phyloP scores from a whole-genome alignment of 1,140 invertebrate species.

The Drepana arcuata region DNA sequence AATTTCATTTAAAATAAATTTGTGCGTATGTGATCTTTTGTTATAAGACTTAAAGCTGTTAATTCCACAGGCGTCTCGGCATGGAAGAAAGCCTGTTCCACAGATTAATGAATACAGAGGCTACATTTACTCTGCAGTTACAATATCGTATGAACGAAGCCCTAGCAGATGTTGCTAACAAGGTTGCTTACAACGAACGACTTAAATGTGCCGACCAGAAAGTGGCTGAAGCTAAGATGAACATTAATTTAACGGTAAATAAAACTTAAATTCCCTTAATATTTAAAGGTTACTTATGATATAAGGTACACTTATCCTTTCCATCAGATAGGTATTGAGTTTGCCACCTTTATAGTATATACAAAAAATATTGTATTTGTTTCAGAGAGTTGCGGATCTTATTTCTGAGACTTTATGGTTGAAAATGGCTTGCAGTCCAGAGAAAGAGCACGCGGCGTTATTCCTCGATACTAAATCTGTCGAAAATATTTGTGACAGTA shows the following conservation, averaged over 20 bases:
- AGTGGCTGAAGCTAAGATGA: constrained; percentile 72
- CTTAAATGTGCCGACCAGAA: constrained; percentile 81
- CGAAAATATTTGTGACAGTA: constrained; percentile 3
- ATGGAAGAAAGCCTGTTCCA: constrained; percentile 90
- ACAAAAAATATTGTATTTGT: too few relatives aligned
- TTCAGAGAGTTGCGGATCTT: constrained; percentile 31
- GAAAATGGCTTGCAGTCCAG: constrained; percentile 63
- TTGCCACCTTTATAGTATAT: too few relatives aligned
- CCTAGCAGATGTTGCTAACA: constrained; percentile 89
- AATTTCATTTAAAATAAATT: too few relatives aligned
- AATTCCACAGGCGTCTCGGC: constrained; percentile 77
- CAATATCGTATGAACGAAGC: constrained; percentile 96
- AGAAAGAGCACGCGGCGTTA: constrained; percentile 76
- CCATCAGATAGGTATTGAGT: too few relatives aligned
- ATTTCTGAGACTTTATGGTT: constrained; percentile 67
- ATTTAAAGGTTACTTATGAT: too few relatives aligned
- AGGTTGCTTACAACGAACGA: constrained; percentile 84
- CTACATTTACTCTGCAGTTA: constrained; percentile 79
- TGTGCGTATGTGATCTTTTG: too few relatives aligned
- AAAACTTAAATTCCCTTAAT: too few relatives aligned
- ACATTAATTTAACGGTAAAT: constrained; percentile 13
- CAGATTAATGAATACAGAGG: constrained; percentile 75
- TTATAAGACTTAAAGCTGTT: too few relatives aligned
- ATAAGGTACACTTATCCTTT: too few relatives aligned
- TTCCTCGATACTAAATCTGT: constrained; percentile 64